A percentile compares a stretch with the other conserved stretches of the same genome.
phyloP scores from a whole-genome alignment of 2,113 vertebrate genomes.

The Pseudopipra pipra region DNA sequence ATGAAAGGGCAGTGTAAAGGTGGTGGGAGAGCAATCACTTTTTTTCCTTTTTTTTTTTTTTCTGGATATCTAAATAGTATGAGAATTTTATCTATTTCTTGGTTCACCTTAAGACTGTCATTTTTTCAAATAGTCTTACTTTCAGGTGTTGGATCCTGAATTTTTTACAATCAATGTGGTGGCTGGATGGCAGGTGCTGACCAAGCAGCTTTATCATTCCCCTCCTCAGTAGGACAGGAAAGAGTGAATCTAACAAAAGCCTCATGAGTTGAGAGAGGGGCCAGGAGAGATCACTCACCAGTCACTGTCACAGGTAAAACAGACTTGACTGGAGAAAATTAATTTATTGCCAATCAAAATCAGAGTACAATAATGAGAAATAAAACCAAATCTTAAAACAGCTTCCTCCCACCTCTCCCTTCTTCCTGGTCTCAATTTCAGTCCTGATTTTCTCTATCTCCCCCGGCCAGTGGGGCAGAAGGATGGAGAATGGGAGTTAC shows the following conservation, averaged over 20 bases:
- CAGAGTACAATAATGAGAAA: background rate
- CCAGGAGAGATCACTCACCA: background rate
- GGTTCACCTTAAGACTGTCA: background rate
- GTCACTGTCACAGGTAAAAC: background rate
- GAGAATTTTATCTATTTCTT: background rate
- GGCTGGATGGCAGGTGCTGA: background rate
- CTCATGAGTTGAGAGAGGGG: no score
- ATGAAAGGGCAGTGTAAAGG: background rate
- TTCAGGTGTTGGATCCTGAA: background rate
- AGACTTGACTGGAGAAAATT: background rate
- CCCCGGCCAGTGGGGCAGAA: accelerated
- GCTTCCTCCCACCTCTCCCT: background rate
- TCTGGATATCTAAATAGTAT: background rate
- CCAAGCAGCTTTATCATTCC: background rate
- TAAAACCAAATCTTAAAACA: background rate
- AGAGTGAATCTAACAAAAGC: background rate
- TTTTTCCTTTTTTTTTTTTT: background rate
- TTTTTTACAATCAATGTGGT: background rate
- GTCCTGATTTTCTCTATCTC: background rate
- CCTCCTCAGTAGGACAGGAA: background rate
- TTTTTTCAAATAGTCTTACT: background rate
- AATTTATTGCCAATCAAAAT: background rate
- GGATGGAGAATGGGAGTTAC: background rate
- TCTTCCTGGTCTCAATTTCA: background rate
- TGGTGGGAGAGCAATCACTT: background rate